Base-by-base conservation (phyloP, 2,113 vertebrate genomes). In the Pluvianellus socialis region DNA sequence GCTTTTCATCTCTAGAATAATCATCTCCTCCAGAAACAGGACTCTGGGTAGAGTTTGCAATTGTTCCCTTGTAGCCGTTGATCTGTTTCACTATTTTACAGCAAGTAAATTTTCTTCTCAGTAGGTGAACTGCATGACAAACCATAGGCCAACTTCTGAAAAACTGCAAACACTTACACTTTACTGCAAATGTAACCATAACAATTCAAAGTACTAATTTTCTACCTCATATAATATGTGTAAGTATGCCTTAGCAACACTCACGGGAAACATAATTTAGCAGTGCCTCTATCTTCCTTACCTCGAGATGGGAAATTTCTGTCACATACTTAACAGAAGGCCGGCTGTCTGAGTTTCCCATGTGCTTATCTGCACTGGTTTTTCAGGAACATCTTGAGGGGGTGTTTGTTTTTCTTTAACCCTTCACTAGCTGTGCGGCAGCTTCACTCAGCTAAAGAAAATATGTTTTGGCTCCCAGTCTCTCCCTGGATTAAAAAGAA, bases 201-300 rank as follows among this genome's bases (percentile, higher is more conserved):
- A 97, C 90, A 96, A 97, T 96, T 96, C 94, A 76, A 94, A 96
- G 97, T 93, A 95, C 96, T 97, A 93, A 96, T 96, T 97, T 98
- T 97, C 91, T 97, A 95, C 81, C 93, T 98, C 95, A 94, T 89
- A 97, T 93, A 92, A 92, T 85, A 94, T 88, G 92, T 94, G 88
- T 79, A 96, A 94, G 92, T 92, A 94, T 96, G 96, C 91, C 90
- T 98, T 96, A 95, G 96, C 74, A 96, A 96, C 95, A 90, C 97
- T 97, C 96, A 90, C 6, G 94, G 97, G 94, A 95, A 94, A 94
- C 89, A 97, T 97, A 96, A 98, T 97, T 97, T 97, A 98, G 66
- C 95, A 70, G 81, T 86, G 92, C 83, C 75, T 97, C 84, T 5
- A 24, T 94, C 86, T 96, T 97, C 90, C 88, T 93, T 97, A 97